A percentile compares a stretch with the other conserved stretches of the same genome.
phyloP scores from a whole-genome alignment of 92 coral and sea anemone genomes.

The Bergia sp. region DNA sequence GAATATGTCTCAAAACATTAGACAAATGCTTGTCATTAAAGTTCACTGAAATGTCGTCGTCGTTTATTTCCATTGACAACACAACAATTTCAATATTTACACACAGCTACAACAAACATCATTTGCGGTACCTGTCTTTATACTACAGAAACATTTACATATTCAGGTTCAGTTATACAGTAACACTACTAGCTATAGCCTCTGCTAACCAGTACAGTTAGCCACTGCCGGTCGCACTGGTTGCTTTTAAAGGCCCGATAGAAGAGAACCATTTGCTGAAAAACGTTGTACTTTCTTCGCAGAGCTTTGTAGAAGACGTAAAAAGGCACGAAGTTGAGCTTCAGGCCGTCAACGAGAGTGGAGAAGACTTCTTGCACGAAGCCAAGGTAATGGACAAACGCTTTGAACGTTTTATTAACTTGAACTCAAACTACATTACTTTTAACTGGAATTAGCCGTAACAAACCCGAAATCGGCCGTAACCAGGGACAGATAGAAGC shows the following conservation, averaged over 20 bases:
- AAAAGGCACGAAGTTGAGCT: conserved; percentile 89
- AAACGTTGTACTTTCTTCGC: conserved; percentile 27
- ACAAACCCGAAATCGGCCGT: not conserved
- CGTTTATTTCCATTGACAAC: conserved; percentile 12
- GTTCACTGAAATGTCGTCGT: not conserved
- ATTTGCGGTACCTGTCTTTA: not conserved
- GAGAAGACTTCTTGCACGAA: conserved; percentile 96
- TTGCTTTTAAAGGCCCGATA: not conserved
- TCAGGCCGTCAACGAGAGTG: conserved; percentile 92
- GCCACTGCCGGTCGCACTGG: not conserved
- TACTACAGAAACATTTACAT: not conserved
- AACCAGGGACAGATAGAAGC: not conserved
- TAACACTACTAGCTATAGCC: conserved; percentile 30
- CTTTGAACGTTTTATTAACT: not conserved
- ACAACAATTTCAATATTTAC: conserved; percentile 35
- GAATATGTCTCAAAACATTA: not conserved
- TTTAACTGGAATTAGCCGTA: not conserved
- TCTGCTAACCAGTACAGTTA: not conserved
- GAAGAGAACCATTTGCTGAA: not conserved
- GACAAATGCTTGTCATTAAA: not conserved
- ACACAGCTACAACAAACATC: not conserved
- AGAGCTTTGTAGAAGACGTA: conserved; percentile 94
- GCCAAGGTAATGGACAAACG: conserved; percentile 74
- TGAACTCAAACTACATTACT: not conserved
- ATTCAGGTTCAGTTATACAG: conserved; percentile 7